phyloP scores from a whole-genome alignment of 1,140 invertebrate genomes.

The Danaus plexippus region DNA sequence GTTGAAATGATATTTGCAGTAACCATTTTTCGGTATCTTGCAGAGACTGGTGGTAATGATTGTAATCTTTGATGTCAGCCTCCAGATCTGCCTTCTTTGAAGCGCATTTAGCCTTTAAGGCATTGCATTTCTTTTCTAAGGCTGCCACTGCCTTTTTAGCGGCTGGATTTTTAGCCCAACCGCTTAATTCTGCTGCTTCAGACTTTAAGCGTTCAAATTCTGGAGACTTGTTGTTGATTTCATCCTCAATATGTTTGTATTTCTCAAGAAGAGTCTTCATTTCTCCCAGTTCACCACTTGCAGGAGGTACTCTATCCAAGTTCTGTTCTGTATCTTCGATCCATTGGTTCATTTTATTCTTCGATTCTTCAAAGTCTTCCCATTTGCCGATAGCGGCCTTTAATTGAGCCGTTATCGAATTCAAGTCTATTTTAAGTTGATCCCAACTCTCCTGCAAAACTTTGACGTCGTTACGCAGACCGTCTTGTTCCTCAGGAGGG shows the following conservation, averaged over 20 bases:
- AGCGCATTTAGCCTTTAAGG: slow-evolving; percentile 74
- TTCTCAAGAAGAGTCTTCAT: slow-evolving; percentile 92
- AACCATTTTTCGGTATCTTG: slow-evolving; percentile 98
- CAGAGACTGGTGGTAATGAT: slow-evolving; percentile 87
- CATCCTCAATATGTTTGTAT: slow-evolving; percentile 83
- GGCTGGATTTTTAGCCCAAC: slow-evolving; percentile 77
- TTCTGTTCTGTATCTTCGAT: slow-evolving; percentile 77
- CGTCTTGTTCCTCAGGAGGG: slow-evolving; percentile 84
- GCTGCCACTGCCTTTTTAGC: slow-evolving; percentile 76
- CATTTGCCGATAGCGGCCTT: slow-evolving; percentile 84
- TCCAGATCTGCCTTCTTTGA: slow-evolving; percentile 77
- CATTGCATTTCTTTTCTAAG: slow-evolving; percentile 78
- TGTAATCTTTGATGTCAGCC: slow-evolving; percentile 87
- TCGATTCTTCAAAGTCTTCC: slow-evolving; percentile 85
- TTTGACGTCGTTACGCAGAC: slow-evolving; percentile 81
- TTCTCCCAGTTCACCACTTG: slow-evolving; percentile 88
- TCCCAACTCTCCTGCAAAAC: slow-evolving; percentile 86
- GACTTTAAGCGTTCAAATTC: slow-evolving; percentile 80
- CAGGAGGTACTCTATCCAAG: slow-evolving; percentile 76
- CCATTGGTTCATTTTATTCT: slow-evolving; percentile 80
- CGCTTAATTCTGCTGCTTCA: slow-evolving; percentile 81
- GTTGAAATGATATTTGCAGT: slow-evolving; percentile 92
- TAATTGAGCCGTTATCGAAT: slow-evolving; percentile 82
- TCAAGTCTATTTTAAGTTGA: slow-evolving; percentile 85
- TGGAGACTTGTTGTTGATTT: slow-evolving; percentile 80